These are phyloP conservation scores for Rhinoderma darwinii DNA, from an alignment of 2,113 vertebrate genomes.

Conservation along the genomic window DNA sequence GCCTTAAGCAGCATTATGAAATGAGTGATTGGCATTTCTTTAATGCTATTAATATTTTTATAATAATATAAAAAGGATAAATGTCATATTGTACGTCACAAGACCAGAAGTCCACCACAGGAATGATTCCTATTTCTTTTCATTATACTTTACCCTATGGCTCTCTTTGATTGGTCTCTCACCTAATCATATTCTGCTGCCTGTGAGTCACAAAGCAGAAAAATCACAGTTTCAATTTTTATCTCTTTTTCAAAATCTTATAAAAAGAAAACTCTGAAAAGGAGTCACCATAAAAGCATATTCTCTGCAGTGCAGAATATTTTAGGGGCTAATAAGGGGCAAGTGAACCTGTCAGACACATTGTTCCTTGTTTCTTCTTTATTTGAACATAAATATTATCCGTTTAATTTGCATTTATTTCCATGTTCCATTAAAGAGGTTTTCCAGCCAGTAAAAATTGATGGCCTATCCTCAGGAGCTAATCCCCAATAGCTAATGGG, in stretches of 20 bases:
- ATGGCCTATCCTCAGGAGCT: no score
- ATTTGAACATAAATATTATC: constrained; percentile 16
- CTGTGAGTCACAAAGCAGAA: constrained; percentile 55
- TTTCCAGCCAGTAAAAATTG: no score
- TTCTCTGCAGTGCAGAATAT: constrained; percentile 33
- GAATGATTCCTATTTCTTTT: constrained; percentile 51
- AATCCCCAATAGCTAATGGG: no score
- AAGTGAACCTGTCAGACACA: constrained; percentile 10
- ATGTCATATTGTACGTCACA: constrained; percentile 54
- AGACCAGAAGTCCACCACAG: constrained; percentile 49
- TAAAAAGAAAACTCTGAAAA: constrained; percentile 42
- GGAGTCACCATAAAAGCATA: constrained; percentile 25
- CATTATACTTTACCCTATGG: constrained; percentile 55
- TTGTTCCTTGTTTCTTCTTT: neutral
- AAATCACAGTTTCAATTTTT: constrained; percentile 40
- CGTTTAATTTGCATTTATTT: constrained; percentile 1
- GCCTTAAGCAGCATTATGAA: constrained; percentile 25
- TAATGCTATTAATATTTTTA: constrained; percentile 50
- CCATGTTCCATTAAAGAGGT: neutral
- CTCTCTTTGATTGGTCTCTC: constrained; percentile 52
- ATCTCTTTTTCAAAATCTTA: constrained; percentile 43
- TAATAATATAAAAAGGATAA: constrained; percentile 48
- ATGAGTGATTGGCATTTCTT: constrained; percentile 28
- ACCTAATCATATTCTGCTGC: constrained; percentile 51
- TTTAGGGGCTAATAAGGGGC: neutral